Conservation (phyloP, 2,888 invertebrate species). For the Caprella mutica region DNA sequence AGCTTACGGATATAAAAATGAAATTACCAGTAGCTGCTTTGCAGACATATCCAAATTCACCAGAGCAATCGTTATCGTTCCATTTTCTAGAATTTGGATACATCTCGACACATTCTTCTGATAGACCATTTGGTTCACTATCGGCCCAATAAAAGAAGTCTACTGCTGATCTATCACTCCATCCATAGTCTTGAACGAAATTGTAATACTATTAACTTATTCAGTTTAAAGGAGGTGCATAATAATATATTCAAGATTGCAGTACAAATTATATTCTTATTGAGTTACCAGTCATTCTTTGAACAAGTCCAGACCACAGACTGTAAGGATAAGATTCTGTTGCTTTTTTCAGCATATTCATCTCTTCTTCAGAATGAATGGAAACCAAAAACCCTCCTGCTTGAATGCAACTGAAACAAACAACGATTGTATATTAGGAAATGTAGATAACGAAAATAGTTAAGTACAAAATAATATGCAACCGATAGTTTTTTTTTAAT, state of each 20-base stretch:
- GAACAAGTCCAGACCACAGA: constrained; percentile 22
- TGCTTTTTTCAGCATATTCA: constrained; percentile 4
- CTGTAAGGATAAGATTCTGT: not conserved
- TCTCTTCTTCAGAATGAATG: constrained; percentile 17
- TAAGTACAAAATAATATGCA: too few species aligned
- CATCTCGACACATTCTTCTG: constrained; percentile 11
- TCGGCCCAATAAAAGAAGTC: constrained; percentile 2
- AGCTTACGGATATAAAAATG: too few species aligned
- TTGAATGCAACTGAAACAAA: constrained; percentile 15
- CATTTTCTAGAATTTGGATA: not conserved
- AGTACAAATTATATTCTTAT: too few species aligned
- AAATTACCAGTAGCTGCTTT: constrained; percentile 10
- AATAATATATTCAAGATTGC: too few species aligned
- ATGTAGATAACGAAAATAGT: too few species aligned
- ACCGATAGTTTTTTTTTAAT: too few species aligned
- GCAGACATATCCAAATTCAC: constrained; percentile 4
- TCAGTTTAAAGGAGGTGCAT: too few species aligned
- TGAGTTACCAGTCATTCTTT: constrained; percentile 5
- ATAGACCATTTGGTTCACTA: not conserved
- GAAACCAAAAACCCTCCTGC: constrained; percentile 11
- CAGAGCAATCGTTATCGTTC: constrained; percentile 10
- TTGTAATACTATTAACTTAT: too few species aligned
- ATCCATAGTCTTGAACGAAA: too few species aligned
- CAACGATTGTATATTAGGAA: too few species aligned
- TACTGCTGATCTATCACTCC: not conserved